phyloP scores from a whole-genome alignment of 1,140 invertebrate genomes.

The Lerema accius region DNA sequence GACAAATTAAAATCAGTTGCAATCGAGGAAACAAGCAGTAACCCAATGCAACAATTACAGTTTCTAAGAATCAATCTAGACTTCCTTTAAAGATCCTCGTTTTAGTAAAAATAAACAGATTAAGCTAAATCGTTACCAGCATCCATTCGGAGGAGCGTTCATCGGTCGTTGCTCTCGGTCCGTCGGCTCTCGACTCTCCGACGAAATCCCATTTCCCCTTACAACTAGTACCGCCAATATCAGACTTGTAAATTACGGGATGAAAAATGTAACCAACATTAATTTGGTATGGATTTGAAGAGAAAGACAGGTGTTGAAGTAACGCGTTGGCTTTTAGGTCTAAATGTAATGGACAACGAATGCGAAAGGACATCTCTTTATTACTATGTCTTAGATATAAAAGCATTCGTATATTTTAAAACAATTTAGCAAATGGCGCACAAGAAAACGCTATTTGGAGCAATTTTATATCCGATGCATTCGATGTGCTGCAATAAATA shows the following conservation, averaged over 20 bases:
- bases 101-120: slow-evolving; percentile 2
- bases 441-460: too few relatives aligned
- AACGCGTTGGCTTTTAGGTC: too few relatives aligned
- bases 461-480: too few relatives aligned
- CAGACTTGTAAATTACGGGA: slow-evolving; percentile 6
- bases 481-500: not conserved
- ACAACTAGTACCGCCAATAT: slow-evolving; percentile 3
- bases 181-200: slow-evolving; percentile 1
- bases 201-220: slow-evolving; percentile 18
- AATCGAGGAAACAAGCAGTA: not conserved
- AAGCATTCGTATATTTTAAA: too few relatives aligned
- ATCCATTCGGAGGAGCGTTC: slow-evolving; percentile 16
- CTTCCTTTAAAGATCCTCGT: not conserved
- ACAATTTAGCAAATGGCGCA: too few relatives aligned
- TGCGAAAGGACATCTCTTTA: too few relatives aligned
- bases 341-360: too few relatives aligned
- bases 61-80: not conserved
- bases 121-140: slow-evolving; percentile 4
- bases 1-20: too few relatives aligned
- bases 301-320: not conserved
- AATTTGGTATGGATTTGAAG: not conserved
- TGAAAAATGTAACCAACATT: not conserved
- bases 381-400: too few relatives aligned
- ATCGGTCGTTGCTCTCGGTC: slow-evolving; percentile 20
- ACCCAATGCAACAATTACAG: not conserved